These are phyloP conservation scores for Synergus umbraculus DNA, from an alignment of 2,888 invertebrate genomes.

Conservation along the genomic window DNA sequence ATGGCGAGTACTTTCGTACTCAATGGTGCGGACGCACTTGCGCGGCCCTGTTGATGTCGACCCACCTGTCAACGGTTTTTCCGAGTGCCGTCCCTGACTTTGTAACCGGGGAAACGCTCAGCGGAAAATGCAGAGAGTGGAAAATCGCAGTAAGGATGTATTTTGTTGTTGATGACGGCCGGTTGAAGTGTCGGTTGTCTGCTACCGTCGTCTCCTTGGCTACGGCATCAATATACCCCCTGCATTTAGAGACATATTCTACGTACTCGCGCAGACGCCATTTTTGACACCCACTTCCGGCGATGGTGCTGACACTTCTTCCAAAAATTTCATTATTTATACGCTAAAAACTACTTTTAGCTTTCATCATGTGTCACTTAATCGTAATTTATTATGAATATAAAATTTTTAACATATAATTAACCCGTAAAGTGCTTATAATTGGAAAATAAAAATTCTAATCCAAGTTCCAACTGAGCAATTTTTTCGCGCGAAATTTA, in stretches of 20 bases:
- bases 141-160: conserved; percentile 60
- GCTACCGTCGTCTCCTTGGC: conserved; percentile 76
- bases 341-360: neutral
- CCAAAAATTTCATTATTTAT: neutral
- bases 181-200: conserved; percentile 73
- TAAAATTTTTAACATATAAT: neutral
- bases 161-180: conserved; percentile 68
- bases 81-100: conserved; percentile 56
- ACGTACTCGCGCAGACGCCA: neutral
- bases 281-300: neutral
- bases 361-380: neutral
- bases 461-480: neutral
- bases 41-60: conserved; percentile 63
- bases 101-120: conserved; percentile 70
- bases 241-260: neutral
- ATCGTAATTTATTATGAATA: neutral
- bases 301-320: neutral
- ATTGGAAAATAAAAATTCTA: neutral
- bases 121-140: conserved; percentile 59
- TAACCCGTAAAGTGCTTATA: neutral
- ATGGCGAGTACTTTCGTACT: conserved; percentile 66
- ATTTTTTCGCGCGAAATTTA: neutral
- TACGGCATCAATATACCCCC: conserved; percentile 73
- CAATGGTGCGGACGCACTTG: conserved; percentile 61
- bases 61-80: conserved; percentile 57